Evolutionary conservation across 30 jellyfish, hydroid and myxozoan genomes (phyloP), one percentile per base, ranked within the genome.

Genomic region (Chrysaora quinquecirrha): DNA sequence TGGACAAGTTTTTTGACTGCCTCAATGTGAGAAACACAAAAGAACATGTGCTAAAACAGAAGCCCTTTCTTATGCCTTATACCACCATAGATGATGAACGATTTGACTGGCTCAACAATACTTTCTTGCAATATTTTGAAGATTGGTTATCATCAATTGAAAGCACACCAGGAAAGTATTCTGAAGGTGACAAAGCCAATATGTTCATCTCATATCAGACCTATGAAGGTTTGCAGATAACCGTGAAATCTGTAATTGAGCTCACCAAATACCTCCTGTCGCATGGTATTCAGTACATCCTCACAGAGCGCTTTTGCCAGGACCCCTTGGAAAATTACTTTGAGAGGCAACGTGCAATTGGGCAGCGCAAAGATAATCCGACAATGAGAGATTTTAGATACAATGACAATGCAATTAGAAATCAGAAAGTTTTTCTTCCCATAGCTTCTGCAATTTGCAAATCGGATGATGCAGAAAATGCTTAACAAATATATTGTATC

Each of bases 351-450:
- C n/a, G n/a, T n/a, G n/a, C n/a, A n/a, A n/a, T n/a, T n/a, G n/a
- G n/a, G n/a, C n/a, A n/a, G n/a, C 61, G 73, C 2, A 61, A 61
- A 61, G 73, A 61, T 27, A 61, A 61, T 34, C 73, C 73, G 25
- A 61, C 73, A 20, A 61, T 61, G 73, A 30, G 73, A 61, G 52
- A 61, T 16, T 16, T 61, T 25, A 34, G 73, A 1, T 61, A 61
- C 48, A 61, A 61, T 0, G 73, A 61, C 34, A 61, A 61, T 61
- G 64, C 64, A 48, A 48, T 48, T n/a, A n/a, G n/a, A n/a, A n/a
- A n/a, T n/a, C n/a, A n/a, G n/a, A n/a, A n/a, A n/a, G n/a, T n/a
- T n/a, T n/a, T n/a, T n/a, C n/a, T n/a, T n/a, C n/a, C n/a, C n/a
- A n/a, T n/a, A n/a, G n/a, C n/a, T n/a, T n/a, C n/a, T n/a, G n/a